Base-by-base conservation (phyloP, 2,797 vertebrate species). In the Sebastes reedi region DNA sequence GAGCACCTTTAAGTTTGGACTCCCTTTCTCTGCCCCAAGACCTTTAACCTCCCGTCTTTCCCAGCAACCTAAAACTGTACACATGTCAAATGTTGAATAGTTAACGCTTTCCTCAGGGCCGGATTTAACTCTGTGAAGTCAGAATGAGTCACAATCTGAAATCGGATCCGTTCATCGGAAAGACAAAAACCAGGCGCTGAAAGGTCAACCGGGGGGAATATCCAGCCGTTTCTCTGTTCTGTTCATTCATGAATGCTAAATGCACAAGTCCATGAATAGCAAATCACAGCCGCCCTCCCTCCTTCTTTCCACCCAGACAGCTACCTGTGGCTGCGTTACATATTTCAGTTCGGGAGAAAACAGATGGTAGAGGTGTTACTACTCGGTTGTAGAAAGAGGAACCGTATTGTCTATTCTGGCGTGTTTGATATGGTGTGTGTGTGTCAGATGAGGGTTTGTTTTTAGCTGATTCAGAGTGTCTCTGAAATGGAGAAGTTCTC, bases 401-500 rank as follows among this genome's bases (percentile, higher is more conserved):
- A 90, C 56, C 77, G 50, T 39, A 80, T 89, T 89, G 87, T 89
- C 79, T 86, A 69, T 85, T 85, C 81, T 81, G 36, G 46, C 8
- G 52, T 79, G 78, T 83, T 74, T 83, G 74, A 75, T 69, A 34
- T 58, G 54, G 64, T 58, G 82, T 75, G 29, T 77, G 84, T 76
- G 56, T 82, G 30, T 75, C 10, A 12, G 73, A 58, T 68, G 30
- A 39, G 75, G 73, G 77, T 82, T 89, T 91, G 81, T 75, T 91
- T 93, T 92, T 82, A 89, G 93, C 92, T 94, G 91, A 93, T 86
- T 92, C 88, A 80, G 85, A 87, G 73, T 14, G 70, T 88, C 89
- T 90, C 81, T 91, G 91, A 94, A 95, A 95, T 95, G 88, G 93
- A 94, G 93, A 95, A 94, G 92, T 95, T 83, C 79, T 87, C 89